Evolutionary conservation across 1,140 invertebrate species (phyloP).

Genomic region (Drosophila chauvacae): DNA sequence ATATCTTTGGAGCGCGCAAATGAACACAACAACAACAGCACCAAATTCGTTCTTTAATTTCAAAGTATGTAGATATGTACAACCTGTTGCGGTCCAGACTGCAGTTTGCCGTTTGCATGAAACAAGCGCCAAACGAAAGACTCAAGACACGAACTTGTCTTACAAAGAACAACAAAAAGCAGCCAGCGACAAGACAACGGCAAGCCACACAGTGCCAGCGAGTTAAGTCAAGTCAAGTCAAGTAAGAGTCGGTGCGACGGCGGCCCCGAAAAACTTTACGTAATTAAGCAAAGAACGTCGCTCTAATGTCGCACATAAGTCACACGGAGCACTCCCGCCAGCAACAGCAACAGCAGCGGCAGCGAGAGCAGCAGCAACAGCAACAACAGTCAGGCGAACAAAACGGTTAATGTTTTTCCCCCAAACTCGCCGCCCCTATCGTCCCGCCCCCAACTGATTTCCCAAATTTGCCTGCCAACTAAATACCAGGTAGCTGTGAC

Average conservation of each 20-base stretch:
- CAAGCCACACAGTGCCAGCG: not conserved
- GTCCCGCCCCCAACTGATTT: constrained; percentile 26
- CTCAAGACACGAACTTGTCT: constrained; percentile 77
- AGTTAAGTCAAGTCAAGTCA: constrained; percentile 21
- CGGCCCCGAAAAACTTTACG: constrained; percentile 71
- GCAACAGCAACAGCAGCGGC: constrained; percentile 1
- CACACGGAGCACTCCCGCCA: constrained; percentile 68
- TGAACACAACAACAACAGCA: constrained; percentile 48
- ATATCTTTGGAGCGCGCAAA: constrained; percentile 50
- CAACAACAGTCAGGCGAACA: constrained; percentile 47
- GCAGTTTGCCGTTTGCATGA: constrained; percentile 7
- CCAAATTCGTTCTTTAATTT: constrained; percentile 74
- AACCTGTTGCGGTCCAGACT: constrained; percentile 61
- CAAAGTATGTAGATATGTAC: constrained; percentile 50
- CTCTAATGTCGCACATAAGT: constrained; percentile 82
- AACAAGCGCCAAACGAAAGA: constrained; percentile 75
- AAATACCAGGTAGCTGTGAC: constrained; percentile 68
- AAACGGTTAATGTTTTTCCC: constrained; percentile 75
- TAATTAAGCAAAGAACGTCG: constrained; percentile 83
- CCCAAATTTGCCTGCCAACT: constrained; percentile 73
- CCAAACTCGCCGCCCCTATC: constrained; percentile 9
- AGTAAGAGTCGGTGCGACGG: constrained; percentile 25
- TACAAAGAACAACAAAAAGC: constrained; percentile 64
- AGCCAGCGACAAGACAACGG: constrained; percentile 29
- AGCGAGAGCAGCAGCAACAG: constrained; percentile 2